Conservation (phyloP, 1,140 invertebrate species). For the Medauroidea extradentata region DNA sequence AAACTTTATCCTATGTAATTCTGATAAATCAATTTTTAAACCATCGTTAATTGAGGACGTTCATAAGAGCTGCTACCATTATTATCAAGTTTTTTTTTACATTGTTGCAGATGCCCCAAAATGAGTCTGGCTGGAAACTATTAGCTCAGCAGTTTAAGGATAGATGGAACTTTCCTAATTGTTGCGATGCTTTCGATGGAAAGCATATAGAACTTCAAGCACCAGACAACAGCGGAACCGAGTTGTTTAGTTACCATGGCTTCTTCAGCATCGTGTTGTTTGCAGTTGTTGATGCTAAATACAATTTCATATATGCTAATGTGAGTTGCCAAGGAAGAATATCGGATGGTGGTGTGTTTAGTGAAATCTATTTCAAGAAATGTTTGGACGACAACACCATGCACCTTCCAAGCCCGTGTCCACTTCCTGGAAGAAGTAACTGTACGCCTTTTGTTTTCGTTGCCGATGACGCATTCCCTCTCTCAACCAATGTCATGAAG, state of each 20-base stretch:
- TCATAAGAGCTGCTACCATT: too few relatives aligned
- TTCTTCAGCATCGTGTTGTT: slow-evolving; percentile 42
- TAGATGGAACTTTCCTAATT: too few relatives aligned
- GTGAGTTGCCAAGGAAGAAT: slow-evolving; percentile 39
- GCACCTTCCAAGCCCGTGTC: background rate
- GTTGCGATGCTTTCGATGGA: slow-evolving; percentile 30
- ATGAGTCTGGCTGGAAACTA: too few relatives aligned
- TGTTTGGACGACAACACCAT: slow-evolving; percentile 2
- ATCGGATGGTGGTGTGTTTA: slow-evolving; percentile 40
- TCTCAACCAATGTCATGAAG: slow-evolving; percentile 36
- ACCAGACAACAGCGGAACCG: slow-evolving; percentile 33
- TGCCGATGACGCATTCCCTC: slow-evolving; percentile 41
- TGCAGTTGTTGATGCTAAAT: slow-evolving; percentile 42
- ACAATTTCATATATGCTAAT: slow-evolving; percentile 41
- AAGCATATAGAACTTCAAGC: slow-evolving; percentile 44
- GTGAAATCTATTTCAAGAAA: slow-evolving; percentile 24
- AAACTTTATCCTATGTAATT: too few relatives aligned
- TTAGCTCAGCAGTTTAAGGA: too few relatives aligned
- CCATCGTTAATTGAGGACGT: too few relatives aligned
- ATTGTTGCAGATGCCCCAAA: too few relatives aligned
- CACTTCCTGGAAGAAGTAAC: slow-evolving; percentile 14
- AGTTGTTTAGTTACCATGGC: slow-evolving; percentile 44
- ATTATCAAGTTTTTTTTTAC: too few relatives aligned
- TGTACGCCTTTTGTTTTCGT: slow-evolving; percentile 29
- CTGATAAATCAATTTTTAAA: too few relatives aligned